phyloP scores from a whole-genome alignment of 2,797 vertebrate genomes.

The Acrocephalus scirpaceus region DNA sequence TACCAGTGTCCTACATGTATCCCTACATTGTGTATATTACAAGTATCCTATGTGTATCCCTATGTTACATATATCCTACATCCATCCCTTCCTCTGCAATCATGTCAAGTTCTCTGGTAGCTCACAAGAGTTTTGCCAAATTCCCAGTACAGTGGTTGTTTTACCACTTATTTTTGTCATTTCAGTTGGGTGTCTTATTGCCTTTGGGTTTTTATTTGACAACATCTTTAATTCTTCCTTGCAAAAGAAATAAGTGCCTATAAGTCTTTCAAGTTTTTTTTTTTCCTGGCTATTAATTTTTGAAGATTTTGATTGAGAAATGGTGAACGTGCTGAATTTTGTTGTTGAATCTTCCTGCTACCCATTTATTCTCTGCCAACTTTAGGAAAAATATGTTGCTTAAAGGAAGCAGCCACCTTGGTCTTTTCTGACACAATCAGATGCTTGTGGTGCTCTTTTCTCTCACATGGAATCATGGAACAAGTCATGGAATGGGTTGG shows the following conservation, averaged over 20 bases:
- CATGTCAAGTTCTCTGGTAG: not conserved
- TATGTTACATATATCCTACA: not conserved
- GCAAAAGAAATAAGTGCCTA: accelerated
- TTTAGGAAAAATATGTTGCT: not conserved
- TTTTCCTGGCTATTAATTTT: not conserved
- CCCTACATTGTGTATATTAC: not conserved
- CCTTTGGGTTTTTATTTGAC: not conserved
- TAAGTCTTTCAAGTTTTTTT: not conserved
- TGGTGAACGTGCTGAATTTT: not conserved
- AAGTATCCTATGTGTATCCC: not conserved
- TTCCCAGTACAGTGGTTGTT: not conserved
- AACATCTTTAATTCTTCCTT: not conserved
- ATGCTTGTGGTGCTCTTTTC: not conserved
- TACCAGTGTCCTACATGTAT: not conserved
- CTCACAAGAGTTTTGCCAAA: not conserved
- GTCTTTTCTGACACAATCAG: not conserved
- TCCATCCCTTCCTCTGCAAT: not conserved
- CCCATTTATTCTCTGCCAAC: not conserved
- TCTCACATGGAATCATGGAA: not conserved
- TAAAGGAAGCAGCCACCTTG: not conserved
- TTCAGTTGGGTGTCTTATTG: not conserved
- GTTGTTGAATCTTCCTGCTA: not conserved
- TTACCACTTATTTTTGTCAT: not conserved
- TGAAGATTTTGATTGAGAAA: not conserved
- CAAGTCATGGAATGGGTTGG: not conserved